Evolutionary conservation across 2,888 invertebrate genomes (phyloP), one percentile per base, ranked within the genome.

Genomic region (Allolobophora icterica): DNA sequence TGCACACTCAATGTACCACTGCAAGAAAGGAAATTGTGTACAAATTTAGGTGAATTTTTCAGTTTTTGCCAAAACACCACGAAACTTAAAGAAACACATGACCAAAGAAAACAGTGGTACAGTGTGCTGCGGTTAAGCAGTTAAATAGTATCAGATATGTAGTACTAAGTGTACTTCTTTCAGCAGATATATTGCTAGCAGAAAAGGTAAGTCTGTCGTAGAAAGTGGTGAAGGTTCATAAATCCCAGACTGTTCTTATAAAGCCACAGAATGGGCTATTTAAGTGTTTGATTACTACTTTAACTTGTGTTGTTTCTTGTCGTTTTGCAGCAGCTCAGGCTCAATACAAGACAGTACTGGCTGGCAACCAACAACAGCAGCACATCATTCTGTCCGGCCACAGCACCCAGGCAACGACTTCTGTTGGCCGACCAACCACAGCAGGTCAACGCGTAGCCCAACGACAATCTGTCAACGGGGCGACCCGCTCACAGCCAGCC

Each of bases 391-490:
- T 87, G 21, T 21, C 87, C 4, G 87, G 87, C 19, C 24, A 38
- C 35, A 87, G 35, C n/a, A 35, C 87, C 24, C 87, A 87, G 87
- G 87, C 34, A 34, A 24, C 87, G 38, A 87, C 87, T 87, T 87
- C 87, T 34, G 87, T 34, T 8, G 38, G 24, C 19, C 35, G 87
- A 4, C 87, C 35, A 21, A 34, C n/a, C n/a, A n/a, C 87, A 8
- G 87, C 34, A 6, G 87, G 34, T 35, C 87, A 87, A 17, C 87
- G 87, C 19, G 34, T 38, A 4, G 87, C 87, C 21, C 87, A 21
- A 19, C 84, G 87, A 34, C 34, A 87, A 6, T 87, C 87, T 13
- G 87, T 87, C 38, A 38, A 87, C n/a, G 71, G 71, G 24, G 87
- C 38, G 34, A 35, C 87, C n/a, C 87, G 87, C 38, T 34, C 87